Evolutionary conservation across 2,797 vertebrate species (phyloP).

Genomic region (Vultur gryphus): DNA sequence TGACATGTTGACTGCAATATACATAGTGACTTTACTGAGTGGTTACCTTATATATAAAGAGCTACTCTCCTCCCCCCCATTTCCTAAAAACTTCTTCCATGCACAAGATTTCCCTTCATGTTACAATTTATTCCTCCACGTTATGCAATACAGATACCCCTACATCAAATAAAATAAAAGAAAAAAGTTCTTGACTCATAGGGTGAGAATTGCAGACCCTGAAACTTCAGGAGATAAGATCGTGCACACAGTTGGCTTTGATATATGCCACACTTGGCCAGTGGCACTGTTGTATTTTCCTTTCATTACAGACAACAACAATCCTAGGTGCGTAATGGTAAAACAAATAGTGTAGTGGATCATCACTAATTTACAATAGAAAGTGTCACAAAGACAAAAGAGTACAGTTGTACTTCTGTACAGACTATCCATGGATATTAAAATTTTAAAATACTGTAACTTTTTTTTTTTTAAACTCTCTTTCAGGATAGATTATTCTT

Average conservation of each 20-base stretch:
- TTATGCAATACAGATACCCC: not conserved
- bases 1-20: not conserved
- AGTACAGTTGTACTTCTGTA: not conserved
- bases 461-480: not conserved
- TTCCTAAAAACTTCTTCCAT: not conserved
- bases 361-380: not conserved
- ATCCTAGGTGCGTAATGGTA: not conserved
- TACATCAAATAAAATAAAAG: not conserved
- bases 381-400: not conserved
- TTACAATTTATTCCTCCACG: not conserved
- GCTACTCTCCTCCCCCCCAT: no score
- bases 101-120: not conserved
- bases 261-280: not conserved
- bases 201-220: not conserved
- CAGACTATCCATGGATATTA: not conserved
- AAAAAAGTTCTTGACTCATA: not conserved
- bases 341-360: not conserved
- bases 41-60: no score
- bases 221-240: not conserved
- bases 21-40: not conserved
- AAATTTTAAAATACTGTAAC: not conserved
- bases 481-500: not conserved
- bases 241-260: not conserved
- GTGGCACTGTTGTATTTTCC: not conserved
- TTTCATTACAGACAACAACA: not conserved